phyloP scores from a whole-genome alignment of 1,140 invertebrate genomes.

The Drosophila aff. region DNA sequence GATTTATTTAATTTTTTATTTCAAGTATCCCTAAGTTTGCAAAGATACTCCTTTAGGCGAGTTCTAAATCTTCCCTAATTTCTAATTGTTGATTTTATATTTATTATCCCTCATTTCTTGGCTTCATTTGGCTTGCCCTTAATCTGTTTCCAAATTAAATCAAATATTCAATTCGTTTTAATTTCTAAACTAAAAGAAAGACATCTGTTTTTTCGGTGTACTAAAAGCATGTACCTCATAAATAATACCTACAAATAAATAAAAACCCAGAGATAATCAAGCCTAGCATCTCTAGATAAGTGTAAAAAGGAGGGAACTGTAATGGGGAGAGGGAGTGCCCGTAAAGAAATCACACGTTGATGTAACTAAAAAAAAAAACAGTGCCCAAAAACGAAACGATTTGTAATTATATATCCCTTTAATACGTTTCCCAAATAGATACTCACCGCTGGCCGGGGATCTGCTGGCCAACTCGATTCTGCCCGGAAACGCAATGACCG shows the following conservation, averaged over 20 bases:
- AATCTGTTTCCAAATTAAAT: neutral
- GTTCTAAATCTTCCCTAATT: neutral
- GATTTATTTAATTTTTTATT: neutral
- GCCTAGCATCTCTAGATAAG: conserved; percentile 13
- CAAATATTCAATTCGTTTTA: neutral
- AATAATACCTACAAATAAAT: conserved; percentile 4
- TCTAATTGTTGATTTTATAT: neutral
- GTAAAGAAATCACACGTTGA: neutral
- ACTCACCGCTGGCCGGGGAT: conserved; percentile 92
- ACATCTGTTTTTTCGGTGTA: conserved; percentile 9
- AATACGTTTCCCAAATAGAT: conserved; percentile 44
- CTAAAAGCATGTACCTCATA: conserved; percentile 9
- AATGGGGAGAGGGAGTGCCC: neutral
- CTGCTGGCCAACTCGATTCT: conserved; percentile 88
- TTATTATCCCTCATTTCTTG: neutral
- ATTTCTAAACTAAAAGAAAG: neutral
- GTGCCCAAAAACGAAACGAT: too few relatives aligned
- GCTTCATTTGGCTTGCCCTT: neutral
- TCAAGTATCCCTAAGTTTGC: too few relatives aligned
- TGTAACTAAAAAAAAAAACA: neutral
- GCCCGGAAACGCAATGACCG: conserved; percentile 90
- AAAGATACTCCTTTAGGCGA: too few relatives aligned
- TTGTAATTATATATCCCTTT: conserved; percentile 6
- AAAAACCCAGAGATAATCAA: conserved; percentile 11
- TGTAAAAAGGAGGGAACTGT: conserved; percentile 4